Evolutionary conservation across 92 coral and sea anemone genomes (phyloP), one percentile per base, ranked within the genome.

Genomic region (Parazoanthus atlanticus): DNA sequence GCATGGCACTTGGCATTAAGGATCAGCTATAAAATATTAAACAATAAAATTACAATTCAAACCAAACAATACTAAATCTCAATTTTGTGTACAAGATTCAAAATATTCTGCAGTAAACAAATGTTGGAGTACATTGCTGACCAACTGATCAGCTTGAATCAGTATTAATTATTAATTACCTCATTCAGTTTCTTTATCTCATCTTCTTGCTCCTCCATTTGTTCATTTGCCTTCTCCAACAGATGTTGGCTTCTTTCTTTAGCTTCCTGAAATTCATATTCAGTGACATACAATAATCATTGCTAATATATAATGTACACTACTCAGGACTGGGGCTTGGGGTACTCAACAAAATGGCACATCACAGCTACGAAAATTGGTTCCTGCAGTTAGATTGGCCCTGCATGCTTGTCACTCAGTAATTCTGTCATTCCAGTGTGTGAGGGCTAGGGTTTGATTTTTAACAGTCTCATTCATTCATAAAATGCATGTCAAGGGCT

Each of bases 131-230:
- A 8, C 11, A 11, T 46, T 46, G 49, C 49, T 46, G 49, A 46
- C 49, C 49, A 52, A 16, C 58, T 52, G n/a, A n/a, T n/a, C 17
- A 52, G 58, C 10, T 15, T 77, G 81, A 25, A 21, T 77, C 25
- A 46, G 1, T 11, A 40, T 79, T 36, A 36, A 36, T 36, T n/a
- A 36, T 36, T 36, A 78, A 70, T 64, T 80, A 97, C 99, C 96
- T 97, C 99, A 90, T 97, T 97, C 30, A 95, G 92, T 84, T 97
- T 97, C 90, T 97, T 97, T 17, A 97, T 97, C 85, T 97, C 99
- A 92, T 97, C 99, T 86, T 97, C 99, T 80, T 97, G 96, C 84
- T 97, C 99, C 72, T 97, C 99, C 99, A 97, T 97, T 85, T 95
- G 99, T 91, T 94, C 97, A 85, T 96, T 93, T 11, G 99, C 99